These are phyloP conservation scores for Phyllopteryx taeniolatus DNA, from an alignment of 2,113 vertebrate species.

Conservation along the genomic window DNA sequence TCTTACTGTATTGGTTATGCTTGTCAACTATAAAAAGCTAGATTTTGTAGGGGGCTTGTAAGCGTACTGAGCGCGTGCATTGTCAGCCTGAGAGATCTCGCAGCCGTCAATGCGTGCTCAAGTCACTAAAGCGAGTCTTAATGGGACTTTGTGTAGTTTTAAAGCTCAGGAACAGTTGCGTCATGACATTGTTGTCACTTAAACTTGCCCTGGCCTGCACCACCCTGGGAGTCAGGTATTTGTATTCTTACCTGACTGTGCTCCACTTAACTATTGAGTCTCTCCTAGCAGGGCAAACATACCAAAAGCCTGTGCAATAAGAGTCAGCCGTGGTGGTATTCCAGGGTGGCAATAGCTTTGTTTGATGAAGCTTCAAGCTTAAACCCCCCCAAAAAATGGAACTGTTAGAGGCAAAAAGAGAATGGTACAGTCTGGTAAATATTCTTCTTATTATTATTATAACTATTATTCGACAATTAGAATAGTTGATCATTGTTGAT, in stretches of 20 bases:
- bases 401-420: conserved; percentile 3
- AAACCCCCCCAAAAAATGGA: conserved; percentile 1
- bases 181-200: conserved; percentile 29
- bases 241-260: conserved; percentile 6
- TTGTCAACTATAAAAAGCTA: too few species aligned
- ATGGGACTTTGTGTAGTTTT: conserved; percentile 3
- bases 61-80: too few species aligned
- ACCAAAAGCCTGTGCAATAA: conserved; percentile 11
- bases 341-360: conserved; percentile 14
- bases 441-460: too few species aligned
- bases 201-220: conserved; percentile 36
- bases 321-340: conserved; percentile 4
- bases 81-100: too few species aligned
- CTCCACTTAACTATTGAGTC: conserved; percentile 10
- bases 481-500: too few species aligned
- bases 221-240: conserved; percentile 11
- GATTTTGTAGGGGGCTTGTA: too few species aligned
- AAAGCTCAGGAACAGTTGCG: conserved; percentile 25
- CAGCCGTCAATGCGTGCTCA: background rate
- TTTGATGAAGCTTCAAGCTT: conserved; percentile 3
- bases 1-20: too few species aligned
- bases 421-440: background rate
- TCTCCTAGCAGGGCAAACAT: conserved; percentile 25
- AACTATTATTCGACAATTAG: background rate
- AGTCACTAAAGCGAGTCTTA: conserved; percentile 12